phyloP scores from a whole-genome alignment of 2,888 invertebrate species.

The Ophion costatus region DNA sequence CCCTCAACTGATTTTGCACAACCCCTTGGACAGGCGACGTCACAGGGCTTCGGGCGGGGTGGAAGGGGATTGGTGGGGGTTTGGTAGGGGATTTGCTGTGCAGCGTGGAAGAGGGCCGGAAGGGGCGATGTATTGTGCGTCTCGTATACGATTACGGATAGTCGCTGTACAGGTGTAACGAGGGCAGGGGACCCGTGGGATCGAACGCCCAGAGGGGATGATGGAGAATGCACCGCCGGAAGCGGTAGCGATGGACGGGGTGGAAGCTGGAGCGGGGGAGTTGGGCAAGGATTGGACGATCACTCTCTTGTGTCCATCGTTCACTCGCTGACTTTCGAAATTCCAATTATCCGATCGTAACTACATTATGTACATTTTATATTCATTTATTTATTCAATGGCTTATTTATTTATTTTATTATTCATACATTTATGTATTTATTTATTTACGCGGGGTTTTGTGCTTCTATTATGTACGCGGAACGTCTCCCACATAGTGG shows the following conservation, averaged over 20 bases:
- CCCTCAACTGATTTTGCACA: background rate
- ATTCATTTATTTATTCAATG: background rate
- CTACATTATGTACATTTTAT: conserved; percentile 8
- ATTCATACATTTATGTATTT: too few species aligned
- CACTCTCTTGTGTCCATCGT: conserved; percentile 50
- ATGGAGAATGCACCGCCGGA: background rate
- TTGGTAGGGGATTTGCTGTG: background rate
- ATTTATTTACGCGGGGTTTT: too few species aligned
- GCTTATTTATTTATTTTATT: too few species aligned
- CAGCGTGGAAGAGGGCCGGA: background rate
- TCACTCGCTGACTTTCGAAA: conserved; percentile 53
- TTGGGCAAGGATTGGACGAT: background rate
- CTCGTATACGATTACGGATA: background rate
- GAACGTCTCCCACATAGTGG: too few species aligned
- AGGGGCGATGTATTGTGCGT: background rate
- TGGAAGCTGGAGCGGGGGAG: background rate
- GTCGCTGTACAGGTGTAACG: background rate
- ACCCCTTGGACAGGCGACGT: background rate
- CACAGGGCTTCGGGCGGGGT: background rate
- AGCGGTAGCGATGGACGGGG: background rate
- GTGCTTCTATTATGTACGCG: too few species aligned
- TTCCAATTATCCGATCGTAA: conserved; percentile 49
- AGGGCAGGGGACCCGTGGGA: too few species aligned
- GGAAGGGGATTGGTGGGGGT: background rate
- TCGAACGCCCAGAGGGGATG: conserved; percentile 3